A percentile compares a stretch with the other conserved stretches of the same genome.
These are phyloP conservation scores for Corythoichthys haematopterus DNA, from an alignment of 2,113 vertebrate species.

Conservation along the genomic window DNA sequence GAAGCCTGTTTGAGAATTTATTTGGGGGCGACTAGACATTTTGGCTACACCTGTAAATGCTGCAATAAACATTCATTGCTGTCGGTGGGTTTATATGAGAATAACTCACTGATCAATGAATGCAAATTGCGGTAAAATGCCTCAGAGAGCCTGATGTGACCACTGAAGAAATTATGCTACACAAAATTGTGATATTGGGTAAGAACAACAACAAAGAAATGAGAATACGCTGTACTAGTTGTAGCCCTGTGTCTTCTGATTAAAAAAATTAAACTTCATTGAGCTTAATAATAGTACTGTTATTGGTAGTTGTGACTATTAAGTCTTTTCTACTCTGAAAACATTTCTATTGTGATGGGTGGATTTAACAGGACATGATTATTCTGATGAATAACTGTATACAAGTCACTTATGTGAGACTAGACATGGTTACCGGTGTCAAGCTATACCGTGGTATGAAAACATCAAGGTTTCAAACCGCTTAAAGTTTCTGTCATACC, in stretches of 20 bases:
- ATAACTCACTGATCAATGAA: constrained; percentile 99
- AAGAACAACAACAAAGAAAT: not conserved
- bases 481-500: no score
- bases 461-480: no score
- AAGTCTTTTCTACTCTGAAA: not conserved
- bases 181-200: not conserved
- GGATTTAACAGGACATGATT: not conserved
- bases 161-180: not conserved
- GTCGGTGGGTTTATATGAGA: constrained; percentile 94
- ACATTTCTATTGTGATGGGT: not conserved
- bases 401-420: no score
- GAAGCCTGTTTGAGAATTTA: not conserved
- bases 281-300: not conserved
- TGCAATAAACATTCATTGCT: constrained; percentile 99
- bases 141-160: not conserved
- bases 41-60: constrained; percentile 72
- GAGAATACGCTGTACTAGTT: not conserved
- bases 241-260: not conserved
- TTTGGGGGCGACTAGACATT: not conserved
- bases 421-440: no score
- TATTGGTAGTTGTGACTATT: not conserved
- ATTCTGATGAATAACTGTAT: not conserved
- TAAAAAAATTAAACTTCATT: not conserved
- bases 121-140: constrained; percentile 94
- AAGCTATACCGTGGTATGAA: no score